A percentile compares a stretch with the other conserved stretches of the same genome.
Conservation (phyloP, 1,140 invertebrate species). For the Drosophila santomea region DNA sequence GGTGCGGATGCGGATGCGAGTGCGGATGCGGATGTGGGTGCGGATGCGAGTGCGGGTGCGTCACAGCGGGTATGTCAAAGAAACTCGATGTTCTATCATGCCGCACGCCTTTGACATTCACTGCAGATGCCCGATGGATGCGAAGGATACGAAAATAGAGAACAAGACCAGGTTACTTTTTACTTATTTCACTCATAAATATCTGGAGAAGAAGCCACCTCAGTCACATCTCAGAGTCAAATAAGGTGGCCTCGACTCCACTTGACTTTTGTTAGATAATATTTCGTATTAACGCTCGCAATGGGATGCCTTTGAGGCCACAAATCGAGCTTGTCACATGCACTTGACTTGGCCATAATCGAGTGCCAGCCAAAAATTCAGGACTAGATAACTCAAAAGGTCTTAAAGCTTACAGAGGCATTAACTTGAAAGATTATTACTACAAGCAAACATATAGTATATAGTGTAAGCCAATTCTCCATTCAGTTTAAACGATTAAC, state of each 20-base stretch:
- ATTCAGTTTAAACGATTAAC: neutral
- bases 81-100: conserved; percentile 84
- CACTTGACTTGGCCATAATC: conserved; percentile 58
- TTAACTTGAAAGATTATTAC: neutral
- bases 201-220: conserved; percentile 5
- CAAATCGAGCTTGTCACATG: conserved; percentile 76
- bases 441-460: neutral
- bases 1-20: conserved; percentile 53
- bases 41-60: conserved; percentile 77
- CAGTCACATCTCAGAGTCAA: neutral
- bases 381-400: conserved; percentile 25
- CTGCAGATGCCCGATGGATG: conserved; percentile 42
- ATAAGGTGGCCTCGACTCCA: conserved; percentile 27
- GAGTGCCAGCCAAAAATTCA: conserved; percentile 15
- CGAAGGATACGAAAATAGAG: conserved; percentile 8
- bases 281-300: conserved; percentile 72
- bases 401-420: neutral
- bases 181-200: conserved; percentile 42
- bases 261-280: conserved; percentile 77
- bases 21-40: conserved; percentile 69
- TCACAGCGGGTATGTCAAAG: conserved; percentile 85
- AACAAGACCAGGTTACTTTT: conserved; percentile 53
- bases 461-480: too few species aligned
- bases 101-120: conserved; percentile 84
- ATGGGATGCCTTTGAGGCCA: conserved; percentile 72